Evolutionary conservation across 2,888 invertebrate genomes (phyloP), one percentile per base, ranked within the genome.

Genomic region (Acholoe squamosa): DNA sequence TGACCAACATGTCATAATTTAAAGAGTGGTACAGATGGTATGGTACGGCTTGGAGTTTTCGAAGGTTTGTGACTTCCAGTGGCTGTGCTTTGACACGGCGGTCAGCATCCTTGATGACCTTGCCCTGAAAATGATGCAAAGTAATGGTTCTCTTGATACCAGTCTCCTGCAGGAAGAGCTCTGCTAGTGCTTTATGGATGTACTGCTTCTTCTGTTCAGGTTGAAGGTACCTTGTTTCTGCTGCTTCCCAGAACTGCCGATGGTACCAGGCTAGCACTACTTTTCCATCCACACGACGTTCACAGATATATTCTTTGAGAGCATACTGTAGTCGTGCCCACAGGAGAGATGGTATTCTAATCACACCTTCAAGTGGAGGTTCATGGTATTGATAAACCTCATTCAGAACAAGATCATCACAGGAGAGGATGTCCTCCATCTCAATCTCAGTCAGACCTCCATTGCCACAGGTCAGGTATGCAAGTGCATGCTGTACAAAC

Each of bases 231-330:
- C 94, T 91, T 28, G 91, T 77, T 10, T 71, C 77, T 28, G 95
- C 95, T 0, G 93, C 90, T 28, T 93, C 91, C 25, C 92, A 91
- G 91, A 95, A 94, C 80, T 92, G 92, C n/a, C 92, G 92, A 84
- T 94, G 94, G 91, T 93, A 94, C 95, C 95, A 95, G 43, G 92
- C 91, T 61, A 94, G 90, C 10, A 94, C 94, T 0, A 93, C 91
- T 76, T 94, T 94, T 3, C 93, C 93, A 89, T 95, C 94, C 0
- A 93, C 92, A 80, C 94, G 92, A 71, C 92, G 91, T 71, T 93
- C 93, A 10, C 91, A 92, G 33, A 95, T 89, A 91, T 93, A 95
- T 14, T 93, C 93, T 25, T 89, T 77, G 28, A 95, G 89, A 12
- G 93, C 93, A 52, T 93, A 91, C 52, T 93, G 92, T 31, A 95